Base-by-base conservation (phyloP, 1,140 invertebrate species). In the Holotrichia oblita region DNA sequence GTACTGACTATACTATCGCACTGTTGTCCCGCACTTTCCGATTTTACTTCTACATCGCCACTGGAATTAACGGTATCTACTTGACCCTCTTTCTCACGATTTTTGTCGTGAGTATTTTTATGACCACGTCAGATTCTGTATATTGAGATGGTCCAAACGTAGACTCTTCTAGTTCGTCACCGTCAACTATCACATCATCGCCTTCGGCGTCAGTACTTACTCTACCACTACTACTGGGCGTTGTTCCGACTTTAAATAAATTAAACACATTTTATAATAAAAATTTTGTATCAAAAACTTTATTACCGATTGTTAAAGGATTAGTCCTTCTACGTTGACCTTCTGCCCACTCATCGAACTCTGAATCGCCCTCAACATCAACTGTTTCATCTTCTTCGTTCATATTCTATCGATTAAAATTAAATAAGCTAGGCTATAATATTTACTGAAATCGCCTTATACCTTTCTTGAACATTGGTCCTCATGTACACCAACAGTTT, bases 401-500 rank as follows among this genome's bases (percentile, higher is more conserved):
- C 44, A 83, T 61, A 77, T 64, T 79, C 79, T 80, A 24, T 59
- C 77, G 75, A 12, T 72, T 69, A 34, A n/a, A 20, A n/a, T 55
- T 55, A n/a, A 55, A 55, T 55, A 34, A 34, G 27, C 27, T 34
- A 34, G 4, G 27, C 27, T 34, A 34, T 55, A 7, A 55, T n/a
- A 55, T 55, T 55, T 55, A 55, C 17, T n/a, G 12, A 1, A 55
- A 55, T 55, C 6, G 1, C 12, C 48, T 55, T 55, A 44, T 72
- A 69, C 42, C 82, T 90, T 90, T 81, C 88, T 86, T 3, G 93
- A 84, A 84, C 93, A 94, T 40, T 91, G 86, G n/a, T 94, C 93
- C n/a, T 94, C 93, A 85, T 94, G 93, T 81, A 91, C 88, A 86
- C 93, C 91, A 41, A 94, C 85, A 84, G 95, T 93, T 82, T 95